phyloP scores from a whole-genome alignment of 2,888 invertebrate genomes.

The Morpho helenor region DNA sequence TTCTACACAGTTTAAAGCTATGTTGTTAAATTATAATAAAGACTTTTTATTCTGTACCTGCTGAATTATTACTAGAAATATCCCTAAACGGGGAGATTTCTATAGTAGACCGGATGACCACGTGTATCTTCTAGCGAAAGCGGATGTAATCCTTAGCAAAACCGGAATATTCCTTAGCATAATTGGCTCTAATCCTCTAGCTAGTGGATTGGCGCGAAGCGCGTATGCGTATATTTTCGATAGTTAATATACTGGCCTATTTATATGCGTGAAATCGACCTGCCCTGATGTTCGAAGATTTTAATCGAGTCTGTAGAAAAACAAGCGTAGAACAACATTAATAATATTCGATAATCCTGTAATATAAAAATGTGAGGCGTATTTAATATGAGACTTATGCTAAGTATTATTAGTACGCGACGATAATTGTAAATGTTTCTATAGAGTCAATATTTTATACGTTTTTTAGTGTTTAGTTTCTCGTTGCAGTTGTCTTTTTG shows the following conservation, averaged over 20 bases:
- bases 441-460: neutral
- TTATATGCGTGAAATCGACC: slow-evolving; percentile 36
- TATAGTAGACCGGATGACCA: slow-evolving; percentile 24
- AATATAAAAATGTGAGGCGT: slow-evolving; percentile 39
- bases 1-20: too few species aligned
- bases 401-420: neutral
- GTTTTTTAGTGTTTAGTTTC: too few species aligned
- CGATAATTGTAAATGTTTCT: neutral
- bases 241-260: slow-evolving; percentile 31
- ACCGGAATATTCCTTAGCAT: slow-evolving; percentile 8
- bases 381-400: neutral
- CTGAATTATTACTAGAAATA: slow-evolving; percentile 24
- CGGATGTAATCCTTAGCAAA: slow-evolving; percentile 10
- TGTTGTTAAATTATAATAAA: too few species aligned
- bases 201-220: slow-evolving; percentile 12
- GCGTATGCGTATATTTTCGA: slow-evolving; percentile 18
- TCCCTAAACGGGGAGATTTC: slow-evolving; percentile 28
- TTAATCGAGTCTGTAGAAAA: slow-evolving; percentile 51
- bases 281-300: slow-evolving; percentile 37
- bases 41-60: slow-evolving; percentile 22
- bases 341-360: slow-evolving; percentile 44
- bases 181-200: slow-evolving; percentile 12
- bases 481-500: too few species aligned
- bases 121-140: slow-evolving; percentile 10
- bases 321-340: slow-evolving; percentile 46